Evolutionary conservation across 2,888 invertebrate genomes (phyloP).

Genomic region (Stenchaetothrips biformis): DNA sequence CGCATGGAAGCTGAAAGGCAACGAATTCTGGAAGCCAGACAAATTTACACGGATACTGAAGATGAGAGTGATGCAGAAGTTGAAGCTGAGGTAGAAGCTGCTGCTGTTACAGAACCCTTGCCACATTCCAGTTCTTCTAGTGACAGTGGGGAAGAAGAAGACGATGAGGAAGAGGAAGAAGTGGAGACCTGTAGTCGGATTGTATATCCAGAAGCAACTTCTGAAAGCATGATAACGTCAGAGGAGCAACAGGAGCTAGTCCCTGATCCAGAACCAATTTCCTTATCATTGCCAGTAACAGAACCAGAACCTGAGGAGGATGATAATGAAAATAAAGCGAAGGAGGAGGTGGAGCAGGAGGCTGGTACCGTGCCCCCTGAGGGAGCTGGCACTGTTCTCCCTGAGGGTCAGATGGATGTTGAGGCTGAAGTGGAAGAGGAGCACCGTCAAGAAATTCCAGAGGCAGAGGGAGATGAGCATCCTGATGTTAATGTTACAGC

Average conservation of each 20-base stretch:
- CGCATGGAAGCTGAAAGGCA: slow-evolving; percentile 22
- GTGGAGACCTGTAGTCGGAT: slow-evolving; percentile 31
- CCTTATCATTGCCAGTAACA: too few species aligned
- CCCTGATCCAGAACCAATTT: not conserved
- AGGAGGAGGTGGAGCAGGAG: slow-evolving; percentile 44
- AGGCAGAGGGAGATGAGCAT: too few species aligned
- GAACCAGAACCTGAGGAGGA: slow-evolving; percentile 27
- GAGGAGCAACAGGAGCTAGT: slow-evolving; percentile 34
- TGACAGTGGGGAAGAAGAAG: slow-evolving; percentile 39
- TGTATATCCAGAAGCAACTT: not conserved
- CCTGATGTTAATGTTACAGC: too few species aligned
- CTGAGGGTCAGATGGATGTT: slow-evolving; percentile 41
- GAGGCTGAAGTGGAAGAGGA: slow-evolving; percentile 29
- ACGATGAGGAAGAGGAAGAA: slow-evolving; percentile 43
- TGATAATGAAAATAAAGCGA: slow-evolving; percentile 38
- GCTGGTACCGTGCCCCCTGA: slow-evolving; percentile 34
- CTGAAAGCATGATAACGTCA: slow-evolving; percentile 32
- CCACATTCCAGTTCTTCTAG: slow-evolving; percentile 32
- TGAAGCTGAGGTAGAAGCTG: slow-evolving; percentile 32
- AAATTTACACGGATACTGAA: slow-evolving; percentile 29
- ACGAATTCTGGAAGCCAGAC: slow-evolving; percentile 21
- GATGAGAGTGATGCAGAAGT: slow-evolving; percentile 29
- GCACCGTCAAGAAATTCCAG: slow-evolving; percentile 26
- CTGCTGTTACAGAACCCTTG: slow-evolving; percentile 32
- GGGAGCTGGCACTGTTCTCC: slow-evolving; percentile 45